Conservation (phyloP, 2,888 invertebrate genomes). For the Tridacna crocea region DNA sequence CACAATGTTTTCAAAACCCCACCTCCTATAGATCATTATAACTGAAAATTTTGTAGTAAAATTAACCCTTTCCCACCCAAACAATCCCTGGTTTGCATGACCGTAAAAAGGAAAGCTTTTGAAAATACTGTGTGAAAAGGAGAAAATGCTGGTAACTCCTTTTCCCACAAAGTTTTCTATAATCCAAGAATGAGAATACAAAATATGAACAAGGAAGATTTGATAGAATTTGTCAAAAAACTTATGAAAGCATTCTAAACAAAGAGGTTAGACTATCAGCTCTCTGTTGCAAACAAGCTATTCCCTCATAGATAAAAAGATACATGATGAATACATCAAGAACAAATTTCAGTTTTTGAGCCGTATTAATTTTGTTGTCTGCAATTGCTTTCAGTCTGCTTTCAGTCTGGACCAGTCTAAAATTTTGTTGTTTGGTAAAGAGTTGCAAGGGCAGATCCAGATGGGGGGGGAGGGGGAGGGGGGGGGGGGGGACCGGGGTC, state of each 20-base stretch:
- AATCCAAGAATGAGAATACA: constrained; percentile 69
- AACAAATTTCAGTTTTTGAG: constrained; percentile 32
- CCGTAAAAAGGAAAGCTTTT: too few species aligned
- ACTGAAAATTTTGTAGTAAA: constrained; percentile 84
- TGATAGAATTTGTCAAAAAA: constrained; percentile 59
- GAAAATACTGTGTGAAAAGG: too few species aligned
- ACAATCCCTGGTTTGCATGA: too few species aligned
- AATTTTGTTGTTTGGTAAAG: too few species aligned
- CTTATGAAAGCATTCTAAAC: constrained; percentile 58
- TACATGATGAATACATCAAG: constrained; percentile 69
- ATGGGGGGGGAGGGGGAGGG: too few species aligned
- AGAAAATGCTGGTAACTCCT: too few species aligned
- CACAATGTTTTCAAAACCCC: constrained; percentile 83
- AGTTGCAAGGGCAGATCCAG: too few species aligned
- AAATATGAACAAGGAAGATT: constrained; percentile 35
- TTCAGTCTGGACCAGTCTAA: too few species aligned
- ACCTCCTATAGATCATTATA: constrained; percentile 82
- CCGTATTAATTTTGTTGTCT: too few species aligned
- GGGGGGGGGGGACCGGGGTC: too few species aligned
- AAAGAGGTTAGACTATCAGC: constrained; percentile 59
- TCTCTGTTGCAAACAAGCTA: constrained; percentile 77
- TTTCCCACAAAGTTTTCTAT: constrained; percentile 81
- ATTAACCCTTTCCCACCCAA: constrained; percentile 80
- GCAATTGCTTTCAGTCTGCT: too few species aligned
- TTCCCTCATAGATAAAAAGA: constrained; percentile 66